These are phyloP conservation scores for Andrena bicolor DNA, from an alignment of 2,888 invertebrate genomes.

Conservation along the genomic window DNA sequence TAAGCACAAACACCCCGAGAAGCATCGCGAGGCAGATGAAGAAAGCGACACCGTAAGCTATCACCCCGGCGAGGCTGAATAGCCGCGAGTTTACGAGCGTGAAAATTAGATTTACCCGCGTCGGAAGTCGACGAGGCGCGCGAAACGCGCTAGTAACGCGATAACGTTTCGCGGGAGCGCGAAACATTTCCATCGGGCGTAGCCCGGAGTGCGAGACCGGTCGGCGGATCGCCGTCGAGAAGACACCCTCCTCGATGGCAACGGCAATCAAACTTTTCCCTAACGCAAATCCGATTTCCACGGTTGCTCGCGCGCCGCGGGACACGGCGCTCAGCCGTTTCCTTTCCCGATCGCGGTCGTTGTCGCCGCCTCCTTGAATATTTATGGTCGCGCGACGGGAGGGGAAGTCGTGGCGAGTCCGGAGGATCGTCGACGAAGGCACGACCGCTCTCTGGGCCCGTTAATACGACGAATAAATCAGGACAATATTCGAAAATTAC, in stretches of 20 bases:
- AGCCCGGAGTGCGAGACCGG: not conserved
- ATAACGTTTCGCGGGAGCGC: slow-evolving; percentile 24
- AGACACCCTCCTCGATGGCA: slow-evolving; percentile 43
- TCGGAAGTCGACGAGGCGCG: slow-evolving; percentile 10
- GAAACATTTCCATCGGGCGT: slow-evolving; percentile 34
- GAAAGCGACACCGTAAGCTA: not conserved
- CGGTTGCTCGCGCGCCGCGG: slow-evolving; percentile 55
- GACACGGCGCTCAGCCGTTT: slow-evolving; percentile 40
- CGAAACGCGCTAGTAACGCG: slow-evolving; percentile 15
- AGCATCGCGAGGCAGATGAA: not conserved
- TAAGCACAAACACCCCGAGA: too few species aligned
- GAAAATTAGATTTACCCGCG: slow-evolving; percentile 36
- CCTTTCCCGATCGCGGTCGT: slow-evolving; percentile 54
- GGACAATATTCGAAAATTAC: slow-evolving; percentile 71
- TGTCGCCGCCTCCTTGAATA: slow-evolving; percentile 66
- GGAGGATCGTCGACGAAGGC: slow-evolving; percentile 19
- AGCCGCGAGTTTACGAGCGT: slow-evolving; percentile 12
- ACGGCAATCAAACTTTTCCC: slow-evolving; percentile 77
- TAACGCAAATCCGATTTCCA: slow-evolving; percentile 74
- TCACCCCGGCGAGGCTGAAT: slow-evolving; percentile 1
- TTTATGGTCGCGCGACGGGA: slow-evolving; percentile 58
- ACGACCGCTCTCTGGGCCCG: not conserved
- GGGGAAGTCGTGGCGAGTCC: slow-evolving; percentile 17
- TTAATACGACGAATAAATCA: slow-evolving; percentile 76
- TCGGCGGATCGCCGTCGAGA: slow-evolving; percentile 2